phyloP scores from a whole-genome alignment of 1,140 invertebrate genomes.

The Lepidurus couesii region DNA sequence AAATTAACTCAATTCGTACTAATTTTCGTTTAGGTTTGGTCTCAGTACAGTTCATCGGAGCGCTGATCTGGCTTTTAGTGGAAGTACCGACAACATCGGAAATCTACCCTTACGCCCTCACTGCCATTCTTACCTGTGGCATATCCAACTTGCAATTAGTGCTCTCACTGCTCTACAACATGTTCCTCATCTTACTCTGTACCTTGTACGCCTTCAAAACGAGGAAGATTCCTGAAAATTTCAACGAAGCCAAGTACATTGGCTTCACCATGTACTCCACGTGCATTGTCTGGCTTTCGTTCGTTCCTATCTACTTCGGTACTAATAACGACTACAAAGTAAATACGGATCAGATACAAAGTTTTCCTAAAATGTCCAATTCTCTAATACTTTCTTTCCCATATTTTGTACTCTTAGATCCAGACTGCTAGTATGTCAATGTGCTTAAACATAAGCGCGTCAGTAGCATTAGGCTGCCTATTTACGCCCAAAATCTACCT shows the following conservation, averaged over 20 bases:
- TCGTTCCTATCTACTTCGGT: conserved; percentile 64
- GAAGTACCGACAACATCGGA: conserved; percentile 58
- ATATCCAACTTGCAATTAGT: conserved; percentile 64
- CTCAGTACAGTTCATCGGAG: conserved; percentile 54
- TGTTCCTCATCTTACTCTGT: conserved; percentile 63
- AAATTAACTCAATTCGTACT: background rate
- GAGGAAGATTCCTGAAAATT: conserved; percentile 66
- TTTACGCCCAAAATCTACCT: conserved; percentile 74
- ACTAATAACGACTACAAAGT: conserved; percentile 60
- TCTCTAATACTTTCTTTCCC: conserved; percentile 42
- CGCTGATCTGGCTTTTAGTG: conserved; percentile 60
- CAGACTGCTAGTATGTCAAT: conserved; percentile 72
- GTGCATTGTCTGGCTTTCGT: conserved; percentile 68
- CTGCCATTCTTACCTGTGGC: conserved; percentile 60
- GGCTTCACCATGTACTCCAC: conserved; percentile 71
- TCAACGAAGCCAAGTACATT: conserved; percentile 64
- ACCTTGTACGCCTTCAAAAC: conserved; percentile 69
- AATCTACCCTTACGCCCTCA: conserved; percentile 53
- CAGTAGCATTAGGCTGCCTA: conserved; percentile 66
- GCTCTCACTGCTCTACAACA: conserved; percentile 67
- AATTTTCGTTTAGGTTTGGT: conserved; percentile 51
- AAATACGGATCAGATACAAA: background rate
- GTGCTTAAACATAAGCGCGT: conserved; percentile 69
- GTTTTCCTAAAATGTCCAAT: conserved; percentile 44
- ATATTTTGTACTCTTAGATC: conserved; percentile 51